Base-by-base conservation (phyloP, 2,113 vertebrate species). In the Panthera leo region DNA sequence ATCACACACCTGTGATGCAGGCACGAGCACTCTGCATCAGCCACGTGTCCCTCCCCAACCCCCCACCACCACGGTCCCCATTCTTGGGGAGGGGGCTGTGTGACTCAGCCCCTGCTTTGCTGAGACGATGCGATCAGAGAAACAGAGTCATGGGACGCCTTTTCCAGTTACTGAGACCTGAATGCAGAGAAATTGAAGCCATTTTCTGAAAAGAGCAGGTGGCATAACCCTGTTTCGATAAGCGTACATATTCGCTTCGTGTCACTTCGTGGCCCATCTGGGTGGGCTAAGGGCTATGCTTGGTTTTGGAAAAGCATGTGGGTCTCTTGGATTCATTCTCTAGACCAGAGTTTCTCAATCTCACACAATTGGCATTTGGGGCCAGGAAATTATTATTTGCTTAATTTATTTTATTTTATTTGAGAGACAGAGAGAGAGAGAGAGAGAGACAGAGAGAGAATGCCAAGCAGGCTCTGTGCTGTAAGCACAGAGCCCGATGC, bases 211-310 rank as follows among this genome's bases (percentile, higher is more conserved):
- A 48, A 78, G 29, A 63, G 34, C 73, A 48, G 21, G 55, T 2
- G 1, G 9, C 34, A 36, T 65, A 25, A 45, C 29, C 16, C 18
- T n/a, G 53, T 55, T 82, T 23, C 51, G 3, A 14, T 2, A 23
- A 58, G 51, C 79, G 8, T 0, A 11, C 23, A 14, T 7, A 36
- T 2, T 25, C 10, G 4, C 14, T 16, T 2, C 29, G 14, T 12
- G 9, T 25, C 36, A 2, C 14, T 16, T 2, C 29, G 21, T 12
- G 9, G 88, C 11, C 21, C 42, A 8, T 65, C 31, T 8, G 31
- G 27, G 31, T 11, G 25, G 73, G 8, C 31, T 19, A 16, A 27
- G 58, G 88, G 21, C 31, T 27, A 36, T 3, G 2, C 21, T 51
- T 10, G 14, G 6, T 78, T 78, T 78, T 18, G 39, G 55, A 29